Conservation (phyloP, 2,797 vertebrate species). For the Anguilla megastoma region DNA sequence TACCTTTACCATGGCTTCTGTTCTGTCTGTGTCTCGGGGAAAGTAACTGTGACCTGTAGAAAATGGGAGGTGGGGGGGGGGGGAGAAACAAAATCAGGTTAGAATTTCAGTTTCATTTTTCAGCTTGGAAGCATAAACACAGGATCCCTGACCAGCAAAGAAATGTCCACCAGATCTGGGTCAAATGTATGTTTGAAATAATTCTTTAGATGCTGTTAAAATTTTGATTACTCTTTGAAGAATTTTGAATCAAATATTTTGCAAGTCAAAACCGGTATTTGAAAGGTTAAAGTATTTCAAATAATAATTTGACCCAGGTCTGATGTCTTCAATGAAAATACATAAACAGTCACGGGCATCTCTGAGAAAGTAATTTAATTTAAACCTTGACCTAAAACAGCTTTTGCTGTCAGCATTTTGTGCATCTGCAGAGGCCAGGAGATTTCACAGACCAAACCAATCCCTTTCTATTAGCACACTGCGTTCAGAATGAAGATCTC, state of each 20-base stretch:
- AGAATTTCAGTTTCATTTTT: neutral
- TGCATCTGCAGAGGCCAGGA: neutral
- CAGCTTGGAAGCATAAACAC: neutral
- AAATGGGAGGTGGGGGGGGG: neutral
- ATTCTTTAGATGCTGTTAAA: neutral
- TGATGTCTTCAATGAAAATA: neutral
- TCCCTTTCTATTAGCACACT: neutral
- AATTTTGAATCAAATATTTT: neutral
- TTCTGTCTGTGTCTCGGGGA: neutral
- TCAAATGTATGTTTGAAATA: neutral
- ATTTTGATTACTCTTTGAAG: neutral
- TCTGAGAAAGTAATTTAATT: neutral
- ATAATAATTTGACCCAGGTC: neutral
- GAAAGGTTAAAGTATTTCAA: neutral
- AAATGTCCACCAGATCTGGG: neutral
- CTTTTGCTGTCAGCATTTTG: neutral
- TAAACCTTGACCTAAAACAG: neutral
- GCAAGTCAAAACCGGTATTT: neutral
- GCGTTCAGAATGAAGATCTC: neutral
- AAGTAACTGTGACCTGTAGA: neutral
- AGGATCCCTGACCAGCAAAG: neutral
- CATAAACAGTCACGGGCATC: neutral
- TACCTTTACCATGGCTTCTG: slow-evolving; percentile 55
- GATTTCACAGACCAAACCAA: neutral
- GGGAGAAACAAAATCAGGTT: neutral